Percentiles rank a stretch among this genome's conserved stretches.
These are phyloP conservation scores for Ancistrus triradiatus DNA, from an alignment of 2,113 vertebrate species.

Conservation along the genomic window DNA sequence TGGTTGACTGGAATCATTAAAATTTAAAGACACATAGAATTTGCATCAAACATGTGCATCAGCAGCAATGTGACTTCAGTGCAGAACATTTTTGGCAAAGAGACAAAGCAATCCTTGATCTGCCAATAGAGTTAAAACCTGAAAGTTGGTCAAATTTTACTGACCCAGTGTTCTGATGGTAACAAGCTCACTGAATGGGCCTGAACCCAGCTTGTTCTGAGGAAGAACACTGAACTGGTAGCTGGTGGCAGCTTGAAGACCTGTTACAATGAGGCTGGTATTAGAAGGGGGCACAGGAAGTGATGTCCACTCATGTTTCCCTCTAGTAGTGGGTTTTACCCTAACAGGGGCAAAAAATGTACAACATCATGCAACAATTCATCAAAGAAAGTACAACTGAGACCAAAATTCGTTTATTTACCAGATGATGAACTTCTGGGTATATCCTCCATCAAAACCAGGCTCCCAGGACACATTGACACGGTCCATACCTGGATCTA, in stretches of 20 bases:
- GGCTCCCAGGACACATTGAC: conserved; percentile 89
- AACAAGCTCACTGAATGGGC: conserved; percentile 92
- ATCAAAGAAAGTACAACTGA: not conserved
- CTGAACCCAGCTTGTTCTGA: conserved; percentile 92
- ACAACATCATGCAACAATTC: not conserved
- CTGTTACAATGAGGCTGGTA: conserved; percentile 76
- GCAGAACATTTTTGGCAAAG: too few relatives aligned
- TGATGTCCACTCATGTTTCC: conserved; percentile 88
- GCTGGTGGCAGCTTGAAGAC: conserved; percentile 72
- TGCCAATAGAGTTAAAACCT: too few relatives aligned
- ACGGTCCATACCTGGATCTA: conserved; percentile 72
- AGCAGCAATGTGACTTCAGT: not conserved
- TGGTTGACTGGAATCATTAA: too few relatives aligned
- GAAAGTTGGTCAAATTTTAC: conserved; percentile 29
- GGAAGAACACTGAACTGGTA: conserved; percentile 95
- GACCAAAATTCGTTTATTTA: conserved; percentile 54
- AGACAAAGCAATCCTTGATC: too few relatives aligned
- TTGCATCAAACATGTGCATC: not conserved
- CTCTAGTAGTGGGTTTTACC: conserved; percentile 74
- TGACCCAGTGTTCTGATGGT: conserved; percentile 80
- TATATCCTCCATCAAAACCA: conserved; percentile 90
- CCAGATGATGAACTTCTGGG: conserved; percentile 94
- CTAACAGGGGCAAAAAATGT: conserved; percentile 54
- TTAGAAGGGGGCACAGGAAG: conserved; percentile 78
- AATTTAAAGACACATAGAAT: not conserved